Percentiles rank a stretch among this genome's conserved stretches.
These are phyloP conservation scores for Chamaetylas fuelleborni DNA, from an alignment of 2,113 vertebrate genomes.

Conservation along the genomic window DNA sequence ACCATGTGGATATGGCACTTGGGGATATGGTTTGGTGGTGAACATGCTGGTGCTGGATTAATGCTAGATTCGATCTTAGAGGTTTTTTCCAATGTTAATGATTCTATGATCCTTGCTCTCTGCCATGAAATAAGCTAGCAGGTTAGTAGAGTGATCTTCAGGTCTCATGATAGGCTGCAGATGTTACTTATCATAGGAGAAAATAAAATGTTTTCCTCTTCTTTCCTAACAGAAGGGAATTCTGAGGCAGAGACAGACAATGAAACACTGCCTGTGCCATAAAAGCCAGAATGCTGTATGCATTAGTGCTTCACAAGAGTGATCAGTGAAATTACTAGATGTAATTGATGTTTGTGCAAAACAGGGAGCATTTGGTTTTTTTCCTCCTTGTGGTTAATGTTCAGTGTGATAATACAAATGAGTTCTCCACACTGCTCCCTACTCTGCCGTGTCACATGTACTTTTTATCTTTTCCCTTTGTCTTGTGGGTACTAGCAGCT, in stretches of 20 bases:
- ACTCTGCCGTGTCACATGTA: background rate
- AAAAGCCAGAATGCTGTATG: conserved; percentile 22
- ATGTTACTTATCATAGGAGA: background rate
- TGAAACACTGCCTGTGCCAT: conserved; percentile 15
- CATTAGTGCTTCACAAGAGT: conserved; percentile 32
- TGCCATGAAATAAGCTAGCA: background rate
- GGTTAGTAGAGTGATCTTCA: background rate
- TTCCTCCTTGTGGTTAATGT: conserved; percentile 72
- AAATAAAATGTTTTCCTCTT: background rate
- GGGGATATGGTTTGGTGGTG: background rate
- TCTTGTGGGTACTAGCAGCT: conserved; percentile 66
- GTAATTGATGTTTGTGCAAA: conserved; percentile 73
- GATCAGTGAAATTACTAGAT: conserved; percentile 69
- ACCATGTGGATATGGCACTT: background rate
- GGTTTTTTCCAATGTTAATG: background rate
- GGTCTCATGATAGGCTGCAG: background rate
- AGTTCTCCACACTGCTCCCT: background rate
- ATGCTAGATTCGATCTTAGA: rapidly evolving
- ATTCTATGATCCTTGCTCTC: background rate
- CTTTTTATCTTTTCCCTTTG: conserved; percentile 56
- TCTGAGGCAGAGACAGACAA: background rate
- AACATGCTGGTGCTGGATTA: background rate
- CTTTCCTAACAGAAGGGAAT: background rate
- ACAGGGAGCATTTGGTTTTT: conserved; percentile 68
- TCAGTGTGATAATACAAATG: conserved; percentile 72